Evolutionary conservation across 2,797 vertebrate species (phyloP).

Genomic region (Ctenopoma multispine): DNA sequence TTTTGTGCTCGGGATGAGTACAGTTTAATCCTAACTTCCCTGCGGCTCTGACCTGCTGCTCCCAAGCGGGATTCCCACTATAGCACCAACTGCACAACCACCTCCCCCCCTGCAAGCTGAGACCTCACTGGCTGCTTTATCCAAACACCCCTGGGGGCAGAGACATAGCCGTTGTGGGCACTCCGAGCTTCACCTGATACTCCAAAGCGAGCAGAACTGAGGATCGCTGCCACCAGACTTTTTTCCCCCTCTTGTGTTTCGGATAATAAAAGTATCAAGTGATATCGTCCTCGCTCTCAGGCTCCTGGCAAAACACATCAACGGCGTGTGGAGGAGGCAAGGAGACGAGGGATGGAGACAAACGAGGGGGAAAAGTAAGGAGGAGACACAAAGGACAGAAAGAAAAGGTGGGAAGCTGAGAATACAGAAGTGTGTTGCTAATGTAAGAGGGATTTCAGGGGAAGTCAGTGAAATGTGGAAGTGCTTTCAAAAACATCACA

Average conservation of each 20-base stretch:
- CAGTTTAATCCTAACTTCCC: conserved; percentile 70
- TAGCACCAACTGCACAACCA: conserved; percentile 23
- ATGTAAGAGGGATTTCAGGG: conserved; percentile 58
- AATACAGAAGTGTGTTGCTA: conserved; percentile 46
- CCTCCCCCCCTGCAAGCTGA: conserved; percentile 63
- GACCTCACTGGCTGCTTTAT: conserved; percentile 53
- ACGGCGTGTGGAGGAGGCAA: conserved; percentile 28
- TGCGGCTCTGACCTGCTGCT: conserved; percentile 51
- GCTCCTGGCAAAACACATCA: conserved; percentile 54
- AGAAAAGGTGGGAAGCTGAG: conserved; percentile 41
- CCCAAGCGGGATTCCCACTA: conserved; percentile 49
- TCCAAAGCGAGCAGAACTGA: conserved; percentile 61
- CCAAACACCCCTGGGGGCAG: conserved; percentile 39
- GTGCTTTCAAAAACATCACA: conserved; percentile 56
- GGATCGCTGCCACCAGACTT: conserved; percentile 48
- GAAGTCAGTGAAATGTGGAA: conserved; percentile 47
- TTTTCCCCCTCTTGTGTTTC: conserved; percentile 29
- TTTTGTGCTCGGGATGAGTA: conserved; percentile 63
- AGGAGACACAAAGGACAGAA: conserved; percentile 15
- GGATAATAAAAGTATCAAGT: conserved; percentile 63
- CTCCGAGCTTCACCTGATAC: conserved; percentile 68
- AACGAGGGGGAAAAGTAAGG: conserved; percentile 39
- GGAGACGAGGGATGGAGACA: conserved; percentile 39
- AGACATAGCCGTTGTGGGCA: conserved; percentile 52
- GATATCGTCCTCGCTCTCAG: conserved; percentile 40